Conservation (phyloP, 2,113 vertebrate genomes). For the Equus quagga region DNA sequence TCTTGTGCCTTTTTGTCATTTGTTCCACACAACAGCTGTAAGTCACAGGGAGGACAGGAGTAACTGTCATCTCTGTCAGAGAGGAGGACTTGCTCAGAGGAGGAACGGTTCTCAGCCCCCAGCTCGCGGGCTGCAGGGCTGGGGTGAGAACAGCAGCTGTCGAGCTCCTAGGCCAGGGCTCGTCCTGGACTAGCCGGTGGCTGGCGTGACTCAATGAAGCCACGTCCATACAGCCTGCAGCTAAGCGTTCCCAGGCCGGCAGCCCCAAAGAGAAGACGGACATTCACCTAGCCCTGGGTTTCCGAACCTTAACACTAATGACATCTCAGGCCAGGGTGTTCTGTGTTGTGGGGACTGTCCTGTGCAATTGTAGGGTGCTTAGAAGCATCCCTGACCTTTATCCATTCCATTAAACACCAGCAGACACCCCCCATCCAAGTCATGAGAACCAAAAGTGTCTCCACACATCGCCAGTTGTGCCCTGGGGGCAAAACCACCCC, state of each 20-base stretch:
- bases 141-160: neutral
- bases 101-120: neutral
- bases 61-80: neutral
- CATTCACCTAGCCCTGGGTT: neutral
- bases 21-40: neutral
- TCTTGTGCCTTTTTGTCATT: neutral
- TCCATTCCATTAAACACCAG: neutral
- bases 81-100: neutral
- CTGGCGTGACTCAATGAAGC: neutral
- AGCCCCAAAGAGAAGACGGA: neutral
- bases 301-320: neutral
- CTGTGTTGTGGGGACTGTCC: neutral
- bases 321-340: neutral
- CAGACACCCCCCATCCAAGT: neutral
- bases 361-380: neutral
- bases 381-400: neutral
- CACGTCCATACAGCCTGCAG: neutral
- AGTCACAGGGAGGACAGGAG: neutral
- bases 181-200: neutral
- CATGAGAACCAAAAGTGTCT: neutral
- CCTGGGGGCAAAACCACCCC: neutral
- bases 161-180: neutral
- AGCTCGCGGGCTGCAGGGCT: neutral
- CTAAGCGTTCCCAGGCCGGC: neutral
- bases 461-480: neutral